Percentiles rank a stretch among this genome's conserved stretches.
These are phyloP conservation scores for Potamarius usumacintae DNA, from an alignment of 2,113 vertebrate species.

Conservation along the genomic window DNA sequence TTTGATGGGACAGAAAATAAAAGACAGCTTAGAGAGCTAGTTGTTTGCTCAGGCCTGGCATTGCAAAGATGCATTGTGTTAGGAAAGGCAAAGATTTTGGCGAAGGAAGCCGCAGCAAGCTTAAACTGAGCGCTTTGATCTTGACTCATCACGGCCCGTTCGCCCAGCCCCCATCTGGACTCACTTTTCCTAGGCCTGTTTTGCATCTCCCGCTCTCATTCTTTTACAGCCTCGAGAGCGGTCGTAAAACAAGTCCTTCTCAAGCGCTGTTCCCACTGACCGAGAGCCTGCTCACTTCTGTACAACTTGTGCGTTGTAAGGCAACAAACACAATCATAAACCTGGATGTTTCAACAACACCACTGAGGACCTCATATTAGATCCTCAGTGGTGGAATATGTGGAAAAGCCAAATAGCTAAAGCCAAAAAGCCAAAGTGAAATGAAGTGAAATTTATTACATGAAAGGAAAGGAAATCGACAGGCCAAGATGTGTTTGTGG, in stretches of 20 bases:
- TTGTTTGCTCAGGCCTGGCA: not conserved
- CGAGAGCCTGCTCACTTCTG: slow-evolving; percentile 19
- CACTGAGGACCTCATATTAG: not conserved
- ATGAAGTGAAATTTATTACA: not conserved
- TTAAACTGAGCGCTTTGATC: slow-evolving; percentile 51
- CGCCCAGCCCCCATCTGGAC: slow-evolving; percentile 53
- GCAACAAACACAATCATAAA: slow-evolving; percentile 29
- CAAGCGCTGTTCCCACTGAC: slow-evolving; percentile 45
- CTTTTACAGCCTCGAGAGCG: slow-evolving; percentile 56
- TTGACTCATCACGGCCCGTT: slow-evolving; percentile 47
- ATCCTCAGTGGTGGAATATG: not conserved
- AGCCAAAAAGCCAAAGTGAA: not conserved
- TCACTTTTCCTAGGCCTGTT: slow-evolving; percentile 58
- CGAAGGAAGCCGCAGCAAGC: slow-evolving; percentile 17
- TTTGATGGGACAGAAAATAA: not conserved
- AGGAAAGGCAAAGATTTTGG: slow-evolving; percentile 23
- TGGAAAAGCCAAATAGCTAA: not conserved
- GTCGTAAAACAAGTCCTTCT: slow-evolving; percentile 58
- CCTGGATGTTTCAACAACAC: not conserved
- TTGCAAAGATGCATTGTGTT: slow-evolving; percentile 23
- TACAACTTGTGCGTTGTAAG: slow-evolving; percentile 3
- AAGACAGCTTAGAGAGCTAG: not conserved
- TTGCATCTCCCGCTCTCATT: slow-evolving; percentile 53
- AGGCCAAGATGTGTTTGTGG: not conserved
- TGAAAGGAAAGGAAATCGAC: not conserved